Evolutionary conservation across 2,888 invertebrate genomes (phyloP), one percentile per base, ranked within the genome.

Genomic region (Zygothrica quintamaculata): DNA sequence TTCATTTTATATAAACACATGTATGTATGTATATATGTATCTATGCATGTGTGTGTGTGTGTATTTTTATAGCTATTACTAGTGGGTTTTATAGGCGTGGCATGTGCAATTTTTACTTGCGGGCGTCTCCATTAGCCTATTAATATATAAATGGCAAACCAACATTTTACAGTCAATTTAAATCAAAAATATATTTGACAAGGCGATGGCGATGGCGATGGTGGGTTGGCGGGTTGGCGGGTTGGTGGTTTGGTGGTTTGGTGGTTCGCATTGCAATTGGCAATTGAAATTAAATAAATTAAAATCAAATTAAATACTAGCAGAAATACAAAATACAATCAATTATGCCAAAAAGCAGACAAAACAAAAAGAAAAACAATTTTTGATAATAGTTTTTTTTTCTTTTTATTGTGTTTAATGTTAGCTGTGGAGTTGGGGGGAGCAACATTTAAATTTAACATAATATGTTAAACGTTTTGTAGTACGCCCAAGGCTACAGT

Each of bases 281-380:
- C 37, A 55, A 18, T 34, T 25, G 1, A 51, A 25, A 50, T n/a
- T 22, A 52, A 43, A 13, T 8, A 33, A 15, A 48, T 50, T 53
- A 52, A 36, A 61, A 34, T 3, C 44, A 40, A 57, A 69, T 57
- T 46, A 62, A 34, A 13, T 25, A 42, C 9, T n/a, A n/a, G n/a
- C 26, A 26, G 8, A 26, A 26, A 9, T 5, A 47, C 13, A 9
- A 16, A 16, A 43, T 13, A 44, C 62, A 71, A 71, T 65, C 66
- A 69, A 72, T 65, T 69, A 65, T 68, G 71, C 44, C 50, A 50
- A 59, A n/a, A n/a, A n/a, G n/a, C n/a, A n/a, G n/a, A n/a, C n/a
- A n/a, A n/a, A n/a, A n/a, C n/a, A n/a, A n/a, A n/a, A n/a, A n/a
- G n/a, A n/a, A n/a, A n/a, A 46, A 44, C 4, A 42, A 25, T 60